Base-by-base conservation (phyloP, 2,797 vertebrate genomes). In the Phoxinus dragarum region DNA sequence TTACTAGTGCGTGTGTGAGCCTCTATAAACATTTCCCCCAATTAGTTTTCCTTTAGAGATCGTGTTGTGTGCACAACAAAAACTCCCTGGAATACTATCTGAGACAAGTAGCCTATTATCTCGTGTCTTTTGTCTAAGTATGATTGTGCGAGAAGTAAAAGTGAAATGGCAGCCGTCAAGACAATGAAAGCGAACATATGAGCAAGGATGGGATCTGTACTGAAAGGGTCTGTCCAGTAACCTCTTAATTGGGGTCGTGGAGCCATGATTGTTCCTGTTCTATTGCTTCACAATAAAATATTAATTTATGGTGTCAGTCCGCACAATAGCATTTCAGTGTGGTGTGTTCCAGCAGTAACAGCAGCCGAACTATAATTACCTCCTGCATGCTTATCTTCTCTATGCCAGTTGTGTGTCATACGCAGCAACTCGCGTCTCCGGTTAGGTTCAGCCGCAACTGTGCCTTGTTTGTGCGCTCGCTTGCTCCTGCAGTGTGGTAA, bases 401-500 rank as follows among this genome's bases (percentile, higher is more conserved):
- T 42, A 59, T 69, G 52, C 83, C 85, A 84, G 89, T 86, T 87
- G 87, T 27, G 86, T 82, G 68, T 82, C 64, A 31, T 54, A 16
- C n/a, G 27, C 56, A 79, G 66, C 61, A 81, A 44, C 82, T 38
- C 47, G 7, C 81, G 21, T 88, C 81, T 76, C 47, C 42, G 42
- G 83, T 74, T 75, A 47, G 49, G 76, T 82, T 52, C 78, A 49
- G n/a, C 66, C 80, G 81, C 81, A 71, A 44, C 66, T 69, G 74
- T 69, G 83, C 38, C 66, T 79, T 84, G 52, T 79, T 79, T 84
- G 75, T 84, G 76, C 31, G 38, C 73, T 82, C 17, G 66, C 76
- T 80, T n/a, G 61, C 82, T 83, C 78, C 80, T 71, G 83, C 61
- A 10, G 84, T 71, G 81, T 61, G 81, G 74, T 88, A 88, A 88